Evolutionary conservation across 2,888 invertebrate genomes (phyloP).

Genomic region (Agrilus biguttatus): DNA sequence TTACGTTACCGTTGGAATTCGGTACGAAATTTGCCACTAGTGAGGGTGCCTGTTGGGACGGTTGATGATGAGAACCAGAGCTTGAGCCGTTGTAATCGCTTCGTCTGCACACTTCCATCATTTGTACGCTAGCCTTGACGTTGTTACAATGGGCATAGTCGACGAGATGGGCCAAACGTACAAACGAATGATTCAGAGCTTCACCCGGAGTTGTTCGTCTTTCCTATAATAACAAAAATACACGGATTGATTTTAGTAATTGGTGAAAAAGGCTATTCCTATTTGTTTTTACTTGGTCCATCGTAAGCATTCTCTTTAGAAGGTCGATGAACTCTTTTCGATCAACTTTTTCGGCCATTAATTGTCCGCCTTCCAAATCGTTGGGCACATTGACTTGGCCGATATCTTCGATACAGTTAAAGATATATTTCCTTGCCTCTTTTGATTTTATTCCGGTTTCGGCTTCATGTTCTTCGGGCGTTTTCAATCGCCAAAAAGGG

Average conservation of each 20-base stretch:
- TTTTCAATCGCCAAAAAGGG: slow-evolving; percentile 78
- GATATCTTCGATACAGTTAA: slow-evolving; percentile 98
- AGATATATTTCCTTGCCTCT: slow-evolving; percentile 98
- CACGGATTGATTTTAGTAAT: slow-evolving; percentile 2
- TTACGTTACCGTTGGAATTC: slow-evolving; percentile 68
- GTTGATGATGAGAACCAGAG: slow-evolving; percentile 36
- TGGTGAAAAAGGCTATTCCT: slow-evolving; percentile 4
- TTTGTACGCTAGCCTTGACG: slow-evolving; percentile 92
- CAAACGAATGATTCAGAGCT: slow-evolving; percentile 90
- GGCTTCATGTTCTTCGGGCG: slow-evolving; percentile 95
- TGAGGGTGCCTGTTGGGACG: slow-evolving; percentile 31
- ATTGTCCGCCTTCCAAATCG: slow-evolving; percentile 93
- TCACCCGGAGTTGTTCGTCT: slow-evolving; percentile 90
- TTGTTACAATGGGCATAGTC: slow-evolving; percentile 96
- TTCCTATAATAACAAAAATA: slow-evolving; percentile 44
- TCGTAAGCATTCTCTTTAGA: slow-evolving; percentile 93
- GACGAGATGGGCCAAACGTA: slow-evolving; percentile 80
- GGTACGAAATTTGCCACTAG: slow-evolving; percentile 65
- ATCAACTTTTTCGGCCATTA: slow-evolving; percentile 94
- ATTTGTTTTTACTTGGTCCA: slow-evolving; percentile 67
- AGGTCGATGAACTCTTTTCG: slow-evolving; percentile 95
- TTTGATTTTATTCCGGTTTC: slow-evolving; percentile 98
- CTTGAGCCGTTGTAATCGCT: slow-evolving; percentile 31
- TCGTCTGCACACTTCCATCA: slow-evolving; percentile 80
- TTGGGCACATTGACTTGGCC: slow-evolving; percentile 92